Evolutionary conservation across 23 tunicate genomes (phyloP), one percentile per base, ranked within the genome.

Genomic region (Styela plicata): DNA sequence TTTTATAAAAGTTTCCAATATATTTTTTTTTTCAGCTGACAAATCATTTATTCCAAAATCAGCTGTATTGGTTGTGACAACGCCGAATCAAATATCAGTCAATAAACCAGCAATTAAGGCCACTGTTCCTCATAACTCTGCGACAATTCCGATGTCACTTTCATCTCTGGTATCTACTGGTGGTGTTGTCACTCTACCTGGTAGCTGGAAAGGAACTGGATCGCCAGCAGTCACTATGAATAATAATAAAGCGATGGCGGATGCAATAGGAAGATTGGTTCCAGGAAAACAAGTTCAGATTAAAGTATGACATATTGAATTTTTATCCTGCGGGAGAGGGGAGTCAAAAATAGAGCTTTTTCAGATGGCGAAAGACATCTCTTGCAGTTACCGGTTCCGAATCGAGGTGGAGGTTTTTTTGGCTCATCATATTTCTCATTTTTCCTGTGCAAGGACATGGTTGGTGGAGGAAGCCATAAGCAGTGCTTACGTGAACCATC

Each of bases 151-250:
- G 5, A 44, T 76, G 10, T 76, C 81, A 23, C 37, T 76, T 71
- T 36, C 81, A 20, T 76, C 81, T 23, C 37, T 76, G 70, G 81
- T 44, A 24, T 76, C 81, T 1, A 37, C 52, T 53, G 81, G 81
- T 35, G 81, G 81, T 26, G 81, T 76, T 52, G 81, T 76, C 63
- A 76, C 81, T 18, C 53, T 76, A 21, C 63, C 81, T 1, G 81
- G 81, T 1, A 23, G 63, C n/a, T 76, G 81, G 81, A 36, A 76
- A 53, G 44, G 66, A 17, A 13, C 64, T 23, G 52, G 24, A 22
- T 19, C 81, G 1, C 30, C 20, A 13, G 37, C n/a, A 25, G 64
- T 65, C 33, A 76, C 34, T 26, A 36, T 33, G 25, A 76, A 26
- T 19, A 44, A 44, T 44, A 44, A 7, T 44, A 44, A 44, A 44